Evolutionary conservation across 2,797 vertebrate genomes (phyloP), one percentile per base, ranked within the genome.

Genomic region (Parotocinclus haroldoi): DNA sequence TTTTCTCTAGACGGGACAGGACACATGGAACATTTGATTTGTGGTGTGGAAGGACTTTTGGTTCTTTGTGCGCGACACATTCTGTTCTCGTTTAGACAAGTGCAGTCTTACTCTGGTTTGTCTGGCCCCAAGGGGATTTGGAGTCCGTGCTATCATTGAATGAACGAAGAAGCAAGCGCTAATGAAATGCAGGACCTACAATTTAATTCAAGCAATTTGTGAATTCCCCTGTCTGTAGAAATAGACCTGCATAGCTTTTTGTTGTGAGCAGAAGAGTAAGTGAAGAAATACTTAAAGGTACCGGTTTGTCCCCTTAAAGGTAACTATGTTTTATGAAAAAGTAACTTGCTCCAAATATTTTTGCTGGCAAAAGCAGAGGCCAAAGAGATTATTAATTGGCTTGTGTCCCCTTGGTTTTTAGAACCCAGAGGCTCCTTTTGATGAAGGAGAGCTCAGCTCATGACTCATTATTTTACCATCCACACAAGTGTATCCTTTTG

Each of bases 371-470:
- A 61, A 49, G 57, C 61, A 19, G 37, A 66, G 14, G 45, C 58
- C 63, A 72, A 58, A 66, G 62, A 61, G 36, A 57, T 61, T 60
- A 71, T 66, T 71, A 71, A 61, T 66, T 71, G 63, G 63, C 69
- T 55, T 9, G 9, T 55, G 63, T 66, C 49, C 50, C 58, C 40
- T 1, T 60, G 63, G 18, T 57, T 49, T 66, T 63, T 37, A 61
- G 63, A 63, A 68, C 64, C 59, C 53, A 12, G 6, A 48, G 10
- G 27, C 27, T 27, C 5, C 27, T 27, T 27, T 27, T 27, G 27
- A 27, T 27, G 27, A 27, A 27, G 27, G 27, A 2, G 5, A 27
- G 27, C 27, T 27, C 27, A 27, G 27, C 27, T 27, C 27, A 27
- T 27, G 27, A 18, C 51, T 70, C 36, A 52, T 38, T 50, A 44